These are phyloP conservation scores for Camptogramma bilineatum DNA, from an alignment of 2,888 invertebrate species.

Conservation along the genomic window DNA sequence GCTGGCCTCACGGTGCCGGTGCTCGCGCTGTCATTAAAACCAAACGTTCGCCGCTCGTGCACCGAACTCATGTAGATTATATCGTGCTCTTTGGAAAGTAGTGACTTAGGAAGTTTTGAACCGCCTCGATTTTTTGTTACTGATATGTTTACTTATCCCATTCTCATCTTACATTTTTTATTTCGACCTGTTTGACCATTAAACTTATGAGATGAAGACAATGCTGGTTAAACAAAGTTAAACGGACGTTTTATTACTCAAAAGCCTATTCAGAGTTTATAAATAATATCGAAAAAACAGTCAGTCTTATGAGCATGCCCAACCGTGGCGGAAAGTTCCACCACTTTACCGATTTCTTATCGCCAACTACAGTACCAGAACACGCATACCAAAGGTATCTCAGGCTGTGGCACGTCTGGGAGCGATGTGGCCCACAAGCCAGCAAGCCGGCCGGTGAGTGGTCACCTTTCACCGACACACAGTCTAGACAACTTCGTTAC, in stretches of 20 bases:
- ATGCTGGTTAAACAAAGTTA: too few species aligned
- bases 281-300: too few species aligned
- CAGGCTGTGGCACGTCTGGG: conserved; percentile 62
- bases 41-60: conserved; percentile 76
- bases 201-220: too few species aligned
- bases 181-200: not conserved
- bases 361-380: conserved; percentile 8
- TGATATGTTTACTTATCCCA: conserved; percentile 44
- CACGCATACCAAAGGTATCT: conserved; percentile 26
- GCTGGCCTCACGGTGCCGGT: conserved; percentile 66
- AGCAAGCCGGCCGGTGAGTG: conserved; percentile 75
- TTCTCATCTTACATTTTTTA: conserved; percentile 31
- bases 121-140: conserved; percentile 55
- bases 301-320: not conserved
- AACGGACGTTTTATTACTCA: too few species aligned
- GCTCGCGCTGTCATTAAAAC: conserved; percentile 73
- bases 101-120: conserved; percentile 62
- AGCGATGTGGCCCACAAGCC: conserved; percentile 61
- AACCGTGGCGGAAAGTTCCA: not conserved
- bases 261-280: too few species aligned
- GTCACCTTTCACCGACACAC: conserved; percentile 85
- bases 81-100: conserved; percentile 81
- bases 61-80: conserved; percentile 78
- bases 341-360: not conserved
- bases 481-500: conserved; percentile 80